Base-by-base conservation (phyloP, 2,888 invertebrate genomes). In the Philonicus albiceps region DNA sequence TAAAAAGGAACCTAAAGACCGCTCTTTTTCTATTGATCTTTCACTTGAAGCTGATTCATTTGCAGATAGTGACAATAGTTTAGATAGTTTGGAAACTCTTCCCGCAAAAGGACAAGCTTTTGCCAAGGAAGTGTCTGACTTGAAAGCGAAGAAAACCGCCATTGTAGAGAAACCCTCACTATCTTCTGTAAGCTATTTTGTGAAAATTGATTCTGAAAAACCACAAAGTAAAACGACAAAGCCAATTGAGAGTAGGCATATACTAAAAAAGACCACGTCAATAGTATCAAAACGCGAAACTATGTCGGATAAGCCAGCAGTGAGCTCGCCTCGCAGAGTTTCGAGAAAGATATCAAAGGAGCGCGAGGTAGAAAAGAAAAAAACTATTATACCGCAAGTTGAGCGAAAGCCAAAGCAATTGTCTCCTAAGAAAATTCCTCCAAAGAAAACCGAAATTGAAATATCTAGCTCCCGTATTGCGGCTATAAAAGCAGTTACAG, bases 141-240 rank as follows among this genome's bases (percentile, higher is more conserved):
- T 55, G 11, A 73, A 27, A 43, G 16, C 16, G 37, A 11, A 40
- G 74, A 8, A 30, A 49, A 30, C 83, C 73, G 53, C 34, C 5
- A 6, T 37, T 11, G 13, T 34, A 55, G 78, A 64, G 34, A 78
- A 76, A 19, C n/a, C 31, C 4, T 43, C 31, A 27, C 16, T 1
- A 40, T 43, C 81, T 72, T 22, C 89, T 3, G 27, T 89, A 53
- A 88, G 89, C 72, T 89, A 88, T 87, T 89, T 89, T 64, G 89
- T 89, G 81, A 89, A 89, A 43, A 55, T 89, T 16, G 80, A 87
- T 31, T 19, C 80, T 0, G 49, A 73, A 53, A 64, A 86, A 86
- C 49, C 31, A 55, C n/a, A 81, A 55, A 85, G 13, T 30, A 80
- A 74, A 81, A n/a, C 34, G 13, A 31, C 31, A 64, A 86, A 43